Percentiles rank a stretch among this genome's conserved stretches.
These are phyloP conservation scores for Drosophila nebulosa DNA, from an alignment of 1,140 invertebrate species.

Conservation along the genomic window DNA sequence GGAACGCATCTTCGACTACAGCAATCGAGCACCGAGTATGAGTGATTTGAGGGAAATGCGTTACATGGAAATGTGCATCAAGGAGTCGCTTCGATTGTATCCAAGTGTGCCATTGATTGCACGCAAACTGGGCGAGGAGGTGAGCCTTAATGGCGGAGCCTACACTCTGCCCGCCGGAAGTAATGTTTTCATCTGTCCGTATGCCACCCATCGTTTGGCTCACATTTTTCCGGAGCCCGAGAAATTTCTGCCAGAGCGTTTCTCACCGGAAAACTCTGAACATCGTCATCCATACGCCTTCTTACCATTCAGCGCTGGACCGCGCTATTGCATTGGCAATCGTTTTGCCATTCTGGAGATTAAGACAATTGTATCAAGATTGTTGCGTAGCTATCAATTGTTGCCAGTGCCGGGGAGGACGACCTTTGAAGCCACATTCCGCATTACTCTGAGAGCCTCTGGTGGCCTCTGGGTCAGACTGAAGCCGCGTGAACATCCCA, in stretches of 20 bases:
- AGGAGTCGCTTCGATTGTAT: constrained; percentile 85
- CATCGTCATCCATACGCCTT: constrained; percentile 85
- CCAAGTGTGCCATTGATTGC: constrained; percentile 87
- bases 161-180: constrained; percentile 78
- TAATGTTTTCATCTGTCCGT: constrained; percentile 82
- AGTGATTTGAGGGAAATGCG: constrained; percentile 84
- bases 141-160: constrained; percentile 78
- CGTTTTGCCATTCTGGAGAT: constrained; percentile 88
- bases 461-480: constrained; percentile 83
- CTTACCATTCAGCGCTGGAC: constrained; percentile 87
- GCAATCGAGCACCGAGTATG: constrained; percentile 81
- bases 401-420: constrained; percentile 81
- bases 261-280: constrained; percentile 83
- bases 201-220: constrained; percentile 85
- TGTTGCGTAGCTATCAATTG: constrained; percentile 84
- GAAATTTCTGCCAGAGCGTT: constrained; percentile 87
- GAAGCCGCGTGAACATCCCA: constrained; percentile 51
- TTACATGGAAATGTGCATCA: constrained; percentile 87
- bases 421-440: constrained; percentile 81
- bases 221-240: constrained; percentile 87
- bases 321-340: constrained; percentile 82
- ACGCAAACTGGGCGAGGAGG: constrained; percentile 83
- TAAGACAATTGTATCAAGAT: constrained; percentile 85
- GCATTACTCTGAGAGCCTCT: constrained; percentile 83
- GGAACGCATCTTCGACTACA: constrained; percentile 82